Evolutionary conservation across 2,888 invertebrate species (phyloP).

Genomic region (Entomobrya multifasciata): DNA sequence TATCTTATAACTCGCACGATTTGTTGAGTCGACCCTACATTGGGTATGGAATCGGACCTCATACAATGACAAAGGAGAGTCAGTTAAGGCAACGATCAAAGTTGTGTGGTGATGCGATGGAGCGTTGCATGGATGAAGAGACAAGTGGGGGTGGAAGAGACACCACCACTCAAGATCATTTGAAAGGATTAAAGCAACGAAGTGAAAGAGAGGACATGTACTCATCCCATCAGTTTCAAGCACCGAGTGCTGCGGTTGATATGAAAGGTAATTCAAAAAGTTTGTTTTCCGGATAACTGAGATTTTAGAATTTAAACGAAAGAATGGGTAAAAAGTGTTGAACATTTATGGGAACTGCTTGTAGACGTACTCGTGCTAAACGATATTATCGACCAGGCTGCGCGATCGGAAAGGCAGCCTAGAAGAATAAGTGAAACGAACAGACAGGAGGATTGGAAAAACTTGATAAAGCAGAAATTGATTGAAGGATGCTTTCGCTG

Average conservation of each 20-base stretch:
- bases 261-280: conserved; percentile 74
- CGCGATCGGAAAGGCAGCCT: conserved; percentile 90
- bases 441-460: conserved; percentile 46
- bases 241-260: conserved; percentile 72
- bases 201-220: conserved; percentile 72
- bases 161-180: not conserved
- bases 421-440: conserved; percentile 68
- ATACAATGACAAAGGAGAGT: conserved; percentile 91
- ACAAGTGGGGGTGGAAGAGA: not conserved
- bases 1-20: conserved; percentile 97
- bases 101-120: conserved; percentile 73
- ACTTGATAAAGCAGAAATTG: conserved; percentile 88
- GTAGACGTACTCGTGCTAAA: conserved; percentile 98
- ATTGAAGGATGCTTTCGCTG: conserved; percentile 88
- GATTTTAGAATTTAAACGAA: too few species aligned
- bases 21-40: conserved; percentile 86
- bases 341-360: too few species aligned
- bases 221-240: conserved; percentile 68
- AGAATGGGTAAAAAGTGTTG: too few species aligned
- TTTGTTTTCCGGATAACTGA: too few species aligned
- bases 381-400: conserved; percentile 97
- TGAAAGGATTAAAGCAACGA: conserved; percentile 64
- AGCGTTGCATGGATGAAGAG: conserved; percentile 34
- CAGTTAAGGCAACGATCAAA: conserved; percentile 85
- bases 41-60: conserved; percentile 80